These are phyloP conservation scores for Arvicanthis niloticus DNA, from an alignment of 2,113 vertebrate genomes.

Conservation along the genomic window DNA sequence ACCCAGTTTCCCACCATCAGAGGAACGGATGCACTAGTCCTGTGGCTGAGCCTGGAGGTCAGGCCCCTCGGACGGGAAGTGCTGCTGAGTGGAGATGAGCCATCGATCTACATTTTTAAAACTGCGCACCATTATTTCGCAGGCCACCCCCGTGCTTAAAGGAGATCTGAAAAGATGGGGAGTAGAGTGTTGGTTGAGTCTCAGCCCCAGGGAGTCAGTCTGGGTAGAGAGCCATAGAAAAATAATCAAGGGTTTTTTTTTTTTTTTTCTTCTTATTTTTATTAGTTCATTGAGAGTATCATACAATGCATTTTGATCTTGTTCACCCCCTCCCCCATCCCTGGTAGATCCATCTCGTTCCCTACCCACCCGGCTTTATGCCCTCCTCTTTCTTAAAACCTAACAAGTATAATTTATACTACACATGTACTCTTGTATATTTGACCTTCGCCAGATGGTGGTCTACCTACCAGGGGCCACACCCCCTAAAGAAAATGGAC, in stretches of 20 bases:
- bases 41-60: constrained; percentile 1
- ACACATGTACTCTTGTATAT: not conserved
- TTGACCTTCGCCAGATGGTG: not conserved
- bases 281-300: not conserved
- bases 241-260: not conserved
- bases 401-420: not conserved
- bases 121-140: constrained; percentile 48
- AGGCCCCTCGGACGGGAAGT: not conserved
- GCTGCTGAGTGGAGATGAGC: constrained; percentile 37
- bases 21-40: not conserved
- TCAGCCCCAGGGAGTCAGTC: not conserved
- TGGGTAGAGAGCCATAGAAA: not conserved
- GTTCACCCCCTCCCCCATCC: not conserved
- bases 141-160: not conserved
- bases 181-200: not conserved
- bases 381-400: not conserved
- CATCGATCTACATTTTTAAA: constrained; percentile 73
- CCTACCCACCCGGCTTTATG: not conserved
- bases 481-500: not conserved
- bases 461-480: not conserved
- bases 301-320: not conserved
- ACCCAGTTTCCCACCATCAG: not conserved
- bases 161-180: constrained; percentile 3
- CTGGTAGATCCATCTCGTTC: not conserved
- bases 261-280: not conserved